phyloP scores from a whole-genome alignment of 2,888 invertebrate species.

The Julus scandinavius region DNA sequence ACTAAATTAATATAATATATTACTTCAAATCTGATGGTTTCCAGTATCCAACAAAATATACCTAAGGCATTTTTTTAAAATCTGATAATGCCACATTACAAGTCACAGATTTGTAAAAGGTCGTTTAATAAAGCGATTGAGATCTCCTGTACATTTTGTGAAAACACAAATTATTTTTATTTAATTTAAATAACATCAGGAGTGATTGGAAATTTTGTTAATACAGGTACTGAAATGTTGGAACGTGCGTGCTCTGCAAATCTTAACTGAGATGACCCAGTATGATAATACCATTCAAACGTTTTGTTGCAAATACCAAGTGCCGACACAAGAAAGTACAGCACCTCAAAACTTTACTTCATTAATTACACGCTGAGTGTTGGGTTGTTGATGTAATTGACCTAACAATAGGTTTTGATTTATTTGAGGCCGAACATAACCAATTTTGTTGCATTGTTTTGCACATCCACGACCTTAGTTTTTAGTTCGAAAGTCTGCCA shows the following conservation, averaged over 20 bases:
- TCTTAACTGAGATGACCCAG: neutral
- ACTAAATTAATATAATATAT: too few relatives aligned
- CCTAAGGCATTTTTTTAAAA: too few relatives aligned
- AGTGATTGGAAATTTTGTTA: neutral
- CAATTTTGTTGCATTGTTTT: constrained; percentile 12
- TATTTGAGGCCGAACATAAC: constrained; percentile 6
- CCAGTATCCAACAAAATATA: too few relatives aligned
- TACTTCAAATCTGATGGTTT: too few relatives aligned
- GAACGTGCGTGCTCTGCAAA: neutral
- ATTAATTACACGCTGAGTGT: constrained; percentile 38
- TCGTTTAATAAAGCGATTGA: neutral
- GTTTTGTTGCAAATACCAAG: neutral
- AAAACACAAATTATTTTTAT: neutral
- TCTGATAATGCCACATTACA: neutral
- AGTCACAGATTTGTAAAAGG: neutral
- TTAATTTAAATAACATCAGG: neutral
- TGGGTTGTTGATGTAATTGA: constrained; percentile 30
- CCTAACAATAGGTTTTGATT: constrained; percentile 39
- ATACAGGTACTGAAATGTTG: neutral
- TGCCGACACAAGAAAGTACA: neutral
- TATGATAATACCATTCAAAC: constrained; percentile 8
- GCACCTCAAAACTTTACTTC: constrained; percentile 17
- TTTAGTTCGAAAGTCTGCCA: constrained; percentile 10
- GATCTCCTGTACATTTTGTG: neutral
- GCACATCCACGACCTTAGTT: constrained; percentile 3